These are phyloP conservation scores for Hippopotamus amphibius DNA, from an alignment of 2,113 vertebrate species.

Conservation along the genomic window DNA sequence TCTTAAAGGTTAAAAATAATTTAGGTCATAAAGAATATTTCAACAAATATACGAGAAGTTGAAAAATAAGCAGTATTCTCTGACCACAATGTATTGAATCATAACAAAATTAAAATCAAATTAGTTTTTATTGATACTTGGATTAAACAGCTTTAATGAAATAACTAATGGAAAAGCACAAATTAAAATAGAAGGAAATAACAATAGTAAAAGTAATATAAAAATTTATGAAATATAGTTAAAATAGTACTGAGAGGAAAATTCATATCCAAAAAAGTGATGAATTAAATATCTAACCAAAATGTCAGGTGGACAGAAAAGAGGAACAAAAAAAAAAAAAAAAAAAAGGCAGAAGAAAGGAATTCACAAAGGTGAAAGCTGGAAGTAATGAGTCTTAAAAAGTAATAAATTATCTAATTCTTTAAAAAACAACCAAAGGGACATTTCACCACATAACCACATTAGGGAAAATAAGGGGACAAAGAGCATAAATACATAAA, in stretches of 20 bases:
- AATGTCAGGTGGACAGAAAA: not conserved
- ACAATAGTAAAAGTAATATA: not conserved
- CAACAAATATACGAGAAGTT: not conserved
- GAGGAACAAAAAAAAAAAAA: not conserved
- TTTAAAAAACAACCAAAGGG: not conserved
- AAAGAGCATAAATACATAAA: not conserved
- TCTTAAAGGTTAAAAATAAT: not conserved
- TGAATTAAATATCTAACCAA: not conserved
- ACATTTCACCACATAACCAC: not conserved
- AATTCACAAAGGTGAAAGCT: not conserved
- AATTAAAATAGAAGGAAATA: not conserved
- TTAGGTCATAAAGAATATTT: not conserved
- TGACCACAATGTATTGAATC: not conserved
- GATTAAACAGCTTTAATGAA: not conserved
- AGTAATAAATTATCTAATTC: not conserved
- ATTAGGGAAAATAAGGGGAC: not conserved
- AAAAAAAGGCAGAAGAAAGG: not conserved
- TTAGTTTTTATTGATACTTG: not conserved
- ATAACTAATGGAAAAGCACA: not conserved
- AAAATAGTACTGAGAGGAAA: not conserved
- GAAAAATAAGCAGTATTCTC: not conserved
- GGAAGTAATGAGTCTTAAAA: not conserved
- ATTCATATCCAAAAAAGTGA: not conserved
- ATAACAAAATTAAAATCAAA: conserved; percentile 24
- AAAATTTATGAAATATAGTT: not conserved